phyloP scores from a whole-genome alignment of 2,113 vertebrate species.

The Malurus cyaneus region DNA sequence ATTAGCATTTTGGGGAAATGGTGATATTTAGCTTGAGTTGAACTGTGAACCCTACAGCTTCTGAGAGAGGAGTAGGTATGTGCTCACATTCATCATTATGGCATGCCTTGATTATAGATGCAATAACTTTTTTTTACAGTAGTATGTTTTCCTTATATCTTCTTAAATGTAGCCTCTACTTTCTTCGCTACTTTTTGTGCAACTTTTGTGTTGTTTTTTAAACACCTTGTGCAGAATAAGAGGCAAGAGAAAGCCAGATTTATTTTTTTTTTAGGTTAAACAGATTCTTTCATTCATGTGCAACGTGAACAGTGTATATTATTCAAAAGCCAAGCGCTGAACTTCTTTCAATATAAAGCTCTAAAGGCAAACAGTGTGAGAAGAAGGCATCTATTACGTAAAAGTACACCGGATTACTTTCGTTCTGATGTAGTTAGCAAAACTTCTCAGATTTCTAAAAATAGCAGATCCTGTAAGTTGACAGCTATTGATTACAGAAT shows the following conservation, averaged over 20 bases:
- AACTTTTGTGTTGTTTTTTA: background rate
- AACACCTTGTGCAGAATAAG: background rate
- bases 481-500: background rate
- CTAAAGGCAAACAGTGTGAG: background rate
- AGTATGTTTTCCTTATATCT: background rate
- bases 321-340: background rate
- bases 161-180: background rate
- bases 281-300: background rate
- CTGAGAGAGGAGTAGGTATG: background rate
- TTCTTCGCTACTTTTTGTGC: background rate
- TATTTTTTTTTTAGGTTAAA: background rate
- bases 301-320: background rate
- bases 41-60: background rate
- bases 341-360: background rate
- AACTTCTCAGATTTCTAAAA: background rate
- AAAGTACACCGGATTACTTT: background rate
- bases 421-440: background rate
- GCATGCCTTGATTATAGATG: background rate
- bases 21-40: background rate
- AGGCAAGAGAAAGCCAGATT: background rate
- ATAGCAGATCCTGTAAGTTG: background rate
- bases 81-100: background rate
- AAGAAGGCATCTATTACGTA: background rate
- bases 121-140: background rate
- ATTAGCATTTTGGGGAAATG: background rate